Evolutionary conservation across 2,888 invertebrate species (phyloP), one percentile per base, ranked within the genome.

Genomic region (Trichopoda pennipes): DNA sequence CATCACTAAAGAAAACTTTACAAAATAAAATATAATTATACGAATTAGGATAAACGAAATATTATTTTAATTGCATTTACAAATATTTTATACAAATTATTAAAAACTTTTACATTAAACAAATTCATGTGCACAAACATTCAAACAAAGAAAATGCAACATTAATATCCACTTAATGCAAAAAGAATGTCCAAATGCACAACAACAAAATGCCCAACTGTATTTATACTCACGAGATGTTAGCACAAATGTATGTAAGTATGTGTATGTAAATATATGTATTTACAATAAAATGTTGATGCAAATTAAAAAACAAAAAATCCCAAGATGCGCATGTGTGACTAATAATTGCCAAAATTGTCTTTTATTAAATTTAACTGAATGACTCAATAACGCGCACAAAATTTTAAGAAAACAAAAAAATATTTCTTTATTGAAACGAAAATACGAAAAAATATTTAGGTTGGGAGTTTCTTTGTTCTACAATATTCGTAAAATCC

Each of bases 311-410:
- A 21, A n/a, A n/a, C n/a, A n/a, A n/a, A 64, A 77, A 66, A 82
- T 51, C 60, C 75, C 53, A 55, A 64, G 60, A 79, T 68, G 82
- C 79, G 82, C 82, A 82, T 76, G 82, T 79, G 82, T 79, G 79
- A 82, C 82, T 82, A 82, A 82, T 76, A 66, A 79, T 68, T 66
- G 75, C 79, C 72, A 79, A 82, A 82, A 61, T 47, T 78, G 60
- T 44, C 56, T 64, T 56, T 69, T 68, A 42, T 49, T 44, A 74
- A 73, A 17, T 61, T 35, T 66, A 10, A 53, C 55, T 44, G 55
- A 68, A 38, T 80, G 79, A 74, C 68, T 79, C 79, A 79, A 60
- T n/a, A n/a, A 35, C 42, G 60, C 53, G 14, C 55, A 47, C 60
- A 73, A 51, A 49, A 55, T 58, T 35, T 28, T 60, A 60, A 64